Evolutionary conservation across 2,113 vertebrate species (phyloP).

Genomic region (Amphilophus citrinellus): DNA sequence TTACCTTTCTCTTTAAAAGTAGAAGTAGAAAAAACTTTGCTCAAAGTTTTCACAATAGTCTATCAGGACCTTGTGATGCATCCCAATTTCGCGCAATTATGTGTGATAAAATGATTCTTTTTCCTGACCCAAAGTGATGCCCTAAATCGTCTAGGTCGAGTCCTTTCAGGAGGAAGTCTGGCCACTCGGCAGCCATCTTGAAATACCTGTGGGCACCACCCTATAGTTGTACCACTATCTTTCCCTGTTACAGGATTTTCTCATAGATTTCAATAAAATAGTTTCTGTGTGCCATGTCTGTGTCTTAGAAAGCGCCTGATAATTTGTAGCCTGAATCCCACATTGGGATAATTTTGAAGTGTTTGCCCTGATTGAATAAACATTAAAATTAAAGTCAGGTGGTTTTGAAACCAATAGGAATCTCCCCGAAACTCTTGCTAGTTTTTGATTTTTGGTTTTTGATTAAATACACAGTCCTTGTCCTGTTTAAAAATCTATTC

Average conservation of each 20-base stretch:
- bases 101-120: background rate
- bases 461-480: background rate
- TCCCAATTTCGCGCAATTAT: fast-evolving
- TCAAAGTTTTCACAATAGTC: background rate
- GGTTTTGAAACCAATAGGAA: background rate
- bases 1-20: too few relatives aligned
- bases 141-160: fast-evolving
- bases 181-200: background rate
- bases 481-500: background rate
- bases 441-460: background rate
- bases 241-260: background rate
- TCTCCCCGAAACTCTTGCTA: background rate
- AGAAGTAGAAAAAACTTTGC: background rate
- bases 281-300: background rate
- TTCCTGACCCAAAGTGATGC: background rate
- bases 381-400: background rate
- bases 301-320: background rate
- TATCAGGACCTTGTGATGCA: background rate
- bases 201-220: background rate
- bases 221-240: background rate
- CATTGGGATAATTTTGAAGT: background rate
- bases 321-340: background rate
- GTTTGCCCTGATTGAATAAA: background rate
- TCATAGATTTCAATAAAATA: background rate
- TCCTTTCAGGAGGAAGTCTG: background rate